These are phyloP conservation scores for Charadrius vociferus DNA, from an alignment of 2,113 vertebrate genomes.

Conservation along the genomic window DNA sequence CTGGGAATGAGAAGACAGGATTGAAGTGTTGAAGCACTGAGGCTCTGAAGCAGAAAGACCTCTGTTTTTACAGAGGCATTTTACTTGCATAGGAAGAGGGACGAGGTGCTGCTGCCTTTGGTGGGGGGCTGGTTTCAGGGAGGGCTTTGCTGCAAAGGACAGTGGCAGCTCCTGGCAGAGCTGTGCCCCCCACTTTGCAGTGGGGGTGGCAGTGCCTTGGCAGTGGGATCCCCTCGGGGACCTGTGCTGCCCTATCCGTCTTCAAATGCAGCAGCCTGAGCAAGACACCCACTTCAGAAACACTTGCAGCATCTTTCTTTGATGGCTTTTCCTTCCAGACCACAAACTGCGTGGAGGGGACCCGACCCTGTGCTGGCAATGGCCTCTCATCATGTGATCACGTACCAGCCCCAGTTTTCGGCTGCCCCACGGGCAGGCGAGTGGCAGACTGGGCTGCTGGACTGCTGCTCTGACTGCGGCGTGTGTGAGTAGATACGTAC, in stretches of 20 bases:
- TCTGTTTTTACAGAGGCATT: background rate
- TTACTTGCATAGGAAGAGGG: background rate
- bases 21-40: background rate
- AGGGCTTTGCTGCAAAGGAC: background rate
- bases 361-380: background rate
- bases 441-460: background rate
- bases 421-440: rapidly evolving
- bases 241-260: background rate
- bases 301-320: background rate
- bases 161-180: background rate
- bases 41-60: background rate
- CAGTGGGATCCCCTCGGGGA: background rate
- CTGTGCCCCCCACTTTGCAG: background rate
- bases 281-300: background rate
- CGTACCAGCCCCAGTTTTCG: background rate
- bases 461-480: background rate
- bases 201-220: background rate
- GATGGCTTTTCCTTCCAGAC: background rate
- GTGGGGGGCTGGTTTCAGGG: background rate
- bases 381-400: background rate
- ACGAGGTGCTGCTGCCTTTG: background rate
- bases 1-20: background rate
- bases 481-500: background rate
- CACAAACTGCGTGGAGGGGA: background rate
- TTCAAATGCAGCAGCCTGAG: background rate